Conservation (phyloP, 92 coral and sea anemone genomes). For the Porites rus region DNA sequence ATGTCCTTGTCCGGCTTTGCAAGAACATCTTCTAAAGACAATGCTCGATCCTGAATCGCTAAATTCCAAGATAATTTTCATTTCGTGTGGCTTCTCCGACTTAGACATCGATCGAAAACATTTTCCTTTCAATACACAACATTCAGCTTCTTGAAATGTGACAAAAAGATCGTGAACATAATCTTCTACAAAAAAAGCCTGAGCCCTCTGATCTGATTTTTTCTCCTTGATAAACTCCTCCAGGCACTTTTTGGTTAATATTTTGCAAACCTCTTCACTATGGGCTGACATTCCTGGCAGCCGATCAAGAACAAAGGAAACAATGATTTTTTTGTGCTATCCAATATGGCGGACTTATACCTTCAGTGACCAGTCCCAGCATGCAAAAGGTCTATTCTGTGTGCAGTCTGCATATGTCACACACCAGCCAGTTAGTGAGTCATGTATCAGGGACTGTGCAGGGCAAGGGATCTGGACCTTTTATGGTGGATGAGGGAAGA, state of each 20-base stretch:
- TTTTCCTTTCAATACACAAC: slow-evolving; percentile 10
- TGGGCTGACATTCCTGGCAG: too few relatives aligned
- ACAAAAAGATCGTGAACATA: slow-evolving; percentile 23
- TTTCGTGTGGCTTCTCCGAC: not conserved
- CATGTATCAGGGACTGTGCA: too few relatives aligned
- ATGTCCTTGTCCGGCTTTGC: slow-evolving; percentile 33
- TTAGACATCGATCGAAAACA: not conserved
- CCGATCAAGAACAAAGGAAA: too few relatives aligned
- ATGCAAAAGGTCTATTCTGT: too few relatives aligned
- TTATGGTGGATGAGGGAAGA: too few relatives aligned
- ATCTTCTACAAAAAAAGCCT: slow-evolving; percentile 36
- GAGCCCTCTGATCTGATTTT: slow-evolving; percentile 35
- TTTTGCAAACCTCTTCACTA: slow-evolving; percentile 27
- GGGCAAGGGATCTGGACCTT: too few relatives aligned
- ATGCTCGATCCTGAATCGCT: too few relatives aligned
- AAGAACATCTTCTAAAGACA: slow-evolving; percentile 28
- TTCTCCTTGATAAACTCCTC: slow-evolving; percentile 43
- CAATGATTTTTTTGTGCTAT: too few relatives aligned
- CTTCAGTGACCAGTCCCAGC: too few relatives aligned
- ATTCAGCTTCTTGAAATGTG: slow-evolving; percentile 19
- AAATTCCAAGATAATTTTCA: not conserved
- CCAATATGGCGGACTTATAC: too few relatives aligned
- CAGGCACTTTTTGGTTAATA: slow-evolving; percentile 7
- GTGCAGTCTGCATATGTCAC: too few relatives aligned
- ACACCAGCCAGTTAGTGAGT: too few relatives aligned